Evolutionary conservation across 2,888 invertebrate species (phyloP), one percentile per base, ranked within the genome.

Genomic region (Blera fallax): DNA sequence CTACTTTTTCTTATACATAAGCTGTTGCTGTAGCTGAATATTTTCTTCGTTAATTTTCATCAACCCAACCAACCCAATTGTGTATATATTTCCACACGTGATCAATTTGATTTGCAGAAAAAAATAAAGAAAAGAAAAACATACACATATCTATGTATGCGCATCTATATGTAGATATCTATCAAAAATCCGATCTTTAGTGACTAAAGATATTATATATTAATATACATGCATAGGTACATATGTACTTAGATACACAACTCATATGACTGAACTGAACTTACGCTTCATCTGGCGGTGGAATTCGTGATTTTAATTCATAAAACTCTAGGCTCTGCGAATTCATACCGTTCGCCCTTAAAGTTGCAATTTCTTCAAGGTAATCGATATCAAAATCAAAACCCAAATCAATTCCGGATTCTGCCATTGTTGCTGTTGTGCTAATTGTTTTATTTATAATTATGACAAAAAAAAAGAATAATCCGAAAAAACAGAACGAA

Each of bases 341-440:
- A 84, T 89, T 88, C 6, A 88, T 87, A 14, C 90, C 90, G 27
- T 89, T 88, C 29, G 89, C 89, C 58, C 88, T 89, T n/a, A 91
- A 88, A 50, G 89, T 89, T n/a, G 90, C 89, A 37, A 90, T 87
- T 40, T 91, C 91, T 60, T 89, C 90, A 21, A 90, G 87, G 74
- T 89, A 88, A 32, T 91, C 91, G 76, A 91, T 92, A 82, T 94
- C 93, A 82, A 95, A 92, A 91, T 95, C 95, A 89, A 94, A 95
- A 84, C 94, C 94, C 90, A 95, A 92, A 91, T 95, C 95, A 87
- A 95, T 94, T 32, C 95, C 95, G 50, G 94, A 94, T 89, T 95
- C 95, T 64, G 91, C 90, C 91, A 91, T n/a, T 91, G 50, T 80
- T 87, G 70, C 18, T 54, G 32, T 21, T 16, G 37, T 7, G 16